Evolutionary conservation across 2,797 vertebrate species (phyloP), one percentile per base, ranked within the genome.

Genomic region (Scyliorhinus canicula): DNA sequence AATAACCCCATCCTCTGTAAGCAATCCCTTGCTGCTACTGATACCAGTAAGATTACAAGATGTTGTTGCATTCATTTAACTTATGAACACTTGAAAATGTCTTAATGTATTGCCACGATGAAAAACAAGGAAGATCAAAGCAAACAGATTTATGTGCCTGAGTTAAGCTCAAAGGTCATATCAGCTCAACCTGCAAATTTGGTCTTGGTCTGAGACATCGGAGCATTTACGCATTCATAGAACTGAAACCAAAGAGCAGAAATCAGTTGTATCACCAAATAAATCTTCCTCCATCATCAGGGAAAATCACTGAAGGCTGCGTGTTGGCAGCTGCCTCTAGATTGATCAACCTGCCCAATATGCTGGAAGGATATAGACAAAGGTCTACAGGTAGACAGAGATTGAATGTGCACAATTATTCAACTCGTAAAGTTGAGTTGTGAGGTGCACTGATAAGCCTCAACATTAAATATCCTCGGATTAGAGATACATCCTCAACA

Each of bases 11-110:
- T 74, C 67, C 44, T 74, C 67, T 94, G 44, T 55, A 94, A 74
- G 47, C 93, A 71, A 94, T 74, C 69, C 93, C 93, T 16, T 94
- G 69, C 50, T 94, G 67, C 71, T n/a, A 94, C 67, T 94, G 47
- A 94, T 74, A 74, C 47, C 47, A 35, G 67, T 50, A 52, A 94
- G 93, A 74, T 71, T 50, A 74, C 65, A 94, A 74, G 93, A 67
- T 74, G 65, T 69, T 52, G 28, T 14, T 55, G 65, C 93, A 74
- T 74, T 94, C 67, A 52, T 94, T 71, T 94, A 74, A 71, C 69
- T 24, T 31, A 4, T 71, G 63, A 52, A 52, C 4, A 16, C 28
- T 90, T 71, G 69, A 94, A 74, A 26, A 65, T 65, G 16, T 65
- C n/a, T 63, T 91, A 40, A 65, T 65, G 40, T 90, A n/a, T 60